A percentile compares a stretch with the other conserved stretches of the same genome.
Conservation (phyloP, 2,888 invertebrate species). For the Conchocele bisecta region DNA sequence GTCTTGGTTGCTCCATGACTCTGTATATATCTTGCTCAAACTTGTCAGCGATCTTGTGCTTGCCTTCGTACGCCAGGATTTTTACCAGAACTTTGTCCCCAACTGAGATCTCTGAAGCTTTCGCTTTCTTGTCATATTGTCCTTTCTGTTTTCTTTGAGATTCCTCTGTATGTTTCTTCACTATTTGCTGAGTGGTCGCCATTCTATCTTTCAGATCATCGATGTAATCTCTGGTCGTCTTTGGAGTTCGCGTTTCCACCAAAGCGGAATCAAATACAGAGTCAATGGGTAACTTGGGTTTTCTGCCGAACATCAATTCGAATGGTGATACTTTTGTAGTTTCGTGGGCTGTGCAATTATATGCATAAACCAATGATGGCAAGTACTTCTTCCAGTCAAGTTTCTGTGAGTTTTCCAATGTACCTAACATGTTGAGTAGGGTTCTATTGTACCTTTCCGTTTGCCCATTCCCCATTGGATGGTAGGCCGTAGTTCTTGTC, state of each 20-base stretch:
- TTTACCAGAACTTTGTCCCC: conserved; percentile 40
- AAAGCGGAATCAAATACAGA: conserved; percentile 14
- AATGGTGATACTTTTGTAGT: conserved; percentile 38
- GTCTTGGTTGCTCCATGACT: conserved; percentile 13
- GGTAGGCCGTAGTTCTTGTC: conserved; percentile 38
- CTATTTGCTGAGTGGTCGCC: conserved; percentile 1
- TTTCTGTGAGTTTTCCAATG: conserved; percentile 25
- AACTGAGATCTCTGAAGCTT: conserved; percentile 12
- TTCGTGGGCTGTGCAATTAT: conserved; percentile 35
- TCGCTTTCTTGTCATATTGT: conserved; percentile 22
- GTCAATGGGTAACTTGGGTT: conserved; percentile 37
- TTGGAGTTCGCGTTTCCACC: neutral
- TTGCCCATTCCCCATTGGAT: conserved; percentile 37
- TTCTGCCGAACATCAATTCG: conserved; percentile 26
- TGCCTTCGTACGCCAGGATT: conserved; percentile 30
- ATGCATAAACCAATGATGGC: conserved; percentile 16
- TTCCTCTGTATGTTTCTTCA: neutral
- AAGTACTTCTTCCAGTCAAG: conserved; percentile 35
- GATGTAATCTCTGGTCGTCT: conserved; percentile 16
- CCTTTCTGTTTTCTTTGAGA: conserved; percentile 21
- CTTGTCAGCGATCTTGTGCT: conserved; percentile 42
- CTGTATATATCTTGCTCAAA: conserved; percentile 31
- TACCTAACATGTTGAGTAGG: conserved; percentile 30
- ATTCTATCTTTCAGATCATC: conserved; percentile 7
- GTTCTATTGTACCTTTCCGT: conserved; percentile 45